A percentile compares a stretch with the other conserved stretches of the same genome.
Evolutionary conservation across 2,888 invertebrate species (phyloP).

Genomic region (Eilema caniola): DNA sequence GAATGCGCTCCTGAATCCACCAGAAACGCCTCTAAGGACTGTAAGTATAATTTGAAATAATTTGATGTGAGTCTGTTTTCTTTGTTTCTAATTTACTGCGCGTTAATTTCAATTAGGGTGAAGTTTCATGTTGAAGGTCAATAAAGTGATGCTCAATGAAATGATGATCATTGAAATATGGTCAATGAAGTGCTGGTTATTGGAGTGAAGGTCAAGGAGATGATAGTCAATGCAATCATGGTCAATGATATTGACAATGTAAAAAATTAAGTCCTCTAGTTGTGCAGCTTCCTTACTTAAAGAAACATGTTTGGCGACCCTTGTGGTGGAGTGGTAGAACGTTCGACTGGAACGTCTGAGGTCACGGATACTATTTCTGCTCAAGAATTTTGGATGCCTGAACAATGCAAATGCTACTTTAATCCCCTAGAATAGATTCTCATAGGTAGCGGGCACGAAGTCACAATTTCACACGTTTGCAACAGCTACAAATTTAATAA

Average conservation of each 20-base stretch:
- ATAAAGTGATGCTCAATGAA: neutral
- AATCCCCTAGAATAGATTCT: no score
- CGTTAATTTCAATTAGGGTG: neutral
- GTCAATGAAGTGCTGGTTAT: neutral
- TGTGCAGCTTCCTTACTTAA: neutral
- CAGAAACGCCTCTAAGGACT: slow-evolving; percentile 46
- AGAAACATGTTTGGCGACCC: neutral
- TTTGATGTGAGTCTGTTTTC: neutral
- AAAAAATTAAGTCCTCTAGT: no score
- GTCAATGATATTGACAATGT: no score
- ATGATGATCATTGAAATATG: no score
- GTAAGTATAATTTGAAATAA: slow-evolving; percentile 13
- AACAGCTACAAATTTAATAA: neutral
- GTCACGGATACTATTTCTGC: no score
- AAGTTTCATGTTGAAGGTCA: neutral
- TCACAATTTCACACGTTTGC: no score
- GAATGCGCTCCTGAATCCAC: slow-evolving; percentile 56
- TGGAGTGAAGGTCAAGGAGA: neutral
- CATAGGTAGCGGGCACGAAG: no score
- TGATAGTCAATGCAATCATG: no score
- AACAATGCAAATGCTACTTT: no score
- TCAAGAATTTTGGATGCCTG: no score
- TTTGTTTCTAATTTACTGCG: neutral
- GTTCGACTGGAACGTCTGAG: no score
- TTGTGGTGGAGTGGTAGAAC: neutral